Conservation (phyloP, 2,888 invertebrate genomes). For the Patella ulyssiponensis region DNA sequence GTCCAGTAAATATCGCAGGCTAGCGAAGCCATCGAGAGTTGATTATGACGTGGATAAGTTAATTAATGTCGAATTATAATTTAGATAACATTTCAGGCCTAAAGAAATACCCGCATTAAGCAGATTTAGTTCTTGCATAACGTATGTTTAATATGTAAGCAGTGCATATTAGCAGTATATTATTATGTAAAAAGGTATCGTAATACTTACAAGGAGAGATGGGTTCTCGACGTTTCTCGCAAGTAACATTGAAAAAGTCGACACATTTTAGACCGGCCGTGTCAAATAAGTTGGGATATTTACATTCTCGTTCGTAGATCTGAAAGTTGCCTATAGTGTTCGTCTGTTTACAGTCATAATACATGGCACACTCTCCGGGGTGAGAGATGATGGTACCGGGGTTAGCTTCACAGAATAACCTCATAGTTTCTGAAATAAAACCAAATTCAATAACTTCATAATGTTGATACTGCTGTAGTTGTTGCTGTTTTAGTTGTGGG, state of each 20-base stretch:
- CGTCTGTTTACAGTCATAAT: constrained; percentile 49
- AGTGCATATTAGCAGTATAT: too few relatives aligned
- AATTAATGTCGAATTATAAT: too few relatives aligned
- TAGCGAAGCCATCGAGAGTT: too few relatives aligned
- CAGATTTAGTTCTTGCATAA: too few relatives aligned
- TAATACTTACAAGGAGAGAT: constrained; percentile 52
- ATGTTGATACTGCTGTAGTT: too few relatives aligned
- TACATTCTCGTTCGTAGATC: constrained; percentile 43
- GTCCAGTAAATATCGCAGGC: too few relatives aligned
- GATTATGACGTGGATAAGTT: too few relatives aligned
- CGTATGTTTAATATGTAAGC: too few relatives aligned
- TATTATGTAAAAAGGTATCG: too few relatives aligned
- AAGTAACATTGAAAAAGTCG: constrained; percentile 43
- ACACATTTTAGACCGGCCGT: constrained; percentile 38
- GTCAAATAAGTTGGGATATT: constrained; percentile 53
- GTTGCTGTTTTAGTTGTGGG: too few relatives aligned
- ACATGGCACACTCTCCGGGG: constrained; percentile 53
- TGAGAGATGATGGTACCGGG: constrained; percentile 42
- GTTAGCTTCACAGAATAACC: constrained; percentile 42
- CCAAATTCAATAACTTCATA: not conserved
- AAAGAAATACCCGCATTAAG: too few relatives aligned
- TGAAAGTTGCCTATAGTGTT: constrained; percentile 35
- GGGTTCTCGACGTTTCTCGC: constrained; percentile 49
- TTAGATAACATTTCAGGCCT: too few relatives aligned
- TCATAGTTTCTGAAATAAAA: constrained; percentile 41